Base-by-base conservation (phyloP, 2,113 vertebrate genomes). In the Anarhynchus alexandrinus region DNA sequence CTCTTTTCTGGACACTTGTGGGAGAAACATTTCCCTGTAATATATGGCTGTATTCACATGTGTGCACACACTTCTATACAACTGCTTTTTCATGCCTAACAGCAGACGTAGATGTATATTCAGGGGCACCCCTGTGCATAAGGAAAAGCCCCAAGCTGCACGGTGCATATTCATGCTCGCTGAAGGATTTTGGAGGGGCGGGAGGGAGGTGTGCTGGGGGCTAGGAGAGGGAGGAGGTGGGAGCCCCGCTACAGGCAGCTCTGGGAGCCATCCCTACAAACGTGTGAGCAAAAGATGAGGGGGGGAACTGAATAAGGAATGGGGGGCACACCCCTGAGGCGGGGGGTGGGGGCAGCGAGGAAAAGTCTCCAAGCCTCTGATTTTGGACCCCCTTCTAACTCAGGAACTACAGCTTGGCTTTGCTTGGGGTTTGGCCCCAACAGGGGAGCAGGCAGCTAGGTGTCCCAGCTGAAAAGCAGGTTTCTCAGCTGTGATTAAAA, bases 401-500 rank as follows among this genome's bases (percentile, higher is more conserved):
- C 11, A 1, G 45, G 26, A 86, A 32, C n/a, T 2, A 2, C 23
- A 64, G 27, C 29, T 55, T 59, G 73, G 59, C 38, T 90, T 88
- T 73, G 18, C 36, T 55, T 80, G 82, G 52, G n/a, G 21, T 74
- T 80, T 73, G n/a, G 34, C 51, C 38, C 67, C 54, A 57, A 29
- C 16, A 2, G 1, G 9, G 58, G 32, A 66, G 57, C 66, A 85
- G 71, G n/a, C 66, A 90, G 36, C 15, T 51, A 15, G 8, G 34
- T 20, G 34, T 78, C 54, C 61, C 73, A 54, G 82, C 54, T 36
- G 72, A 73, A 91, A 88, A 86, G 62, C 80, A 84, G 61, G 42
- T 89, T 91, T 89, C 73, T 84, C 81, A 83, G 71, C 72, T 74
- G 67, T 79, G 86, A 74, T 85, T 89, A 36, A 86, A 94, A 30